Conservation (phyloP, 1,140 invertebrate genomes). For the Dysdera silvatica region DNA sequence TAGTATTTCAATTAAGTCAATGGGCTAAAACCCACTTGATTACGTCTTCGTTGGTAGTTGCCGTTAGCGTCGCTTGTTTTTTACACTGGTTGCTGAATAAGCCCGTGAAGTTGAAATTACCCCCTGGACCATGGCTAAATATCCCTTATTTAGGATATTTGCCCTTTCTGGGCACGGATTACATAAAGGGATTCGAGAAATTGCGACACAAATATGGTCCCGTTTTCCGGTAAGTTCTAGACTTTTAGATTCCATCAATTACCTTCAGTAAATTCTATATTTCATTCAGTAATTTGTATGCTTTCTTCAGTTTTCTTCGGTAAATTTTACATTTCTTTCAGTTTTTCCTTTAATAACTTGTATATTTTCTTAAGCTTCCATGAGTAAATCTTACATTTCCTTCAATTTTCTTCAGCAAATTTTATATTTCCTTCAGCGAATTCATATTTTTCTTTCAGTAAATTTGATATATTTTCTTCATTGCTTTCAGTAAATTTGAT, state of each 20-base stretch:
- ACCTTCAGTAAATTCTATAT: not conserved
- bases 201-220: constrained; percentile 21
- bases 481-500: too few relatives aligned
- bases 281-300: too few relatives aligned
- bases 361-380: not conserved
- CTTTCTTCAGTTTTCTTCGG: not conserved
- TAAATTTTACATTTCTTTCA: not conserved
- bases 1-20: too few relatives aligned
- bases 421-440: too few relatives aligned
- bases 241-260: not conserved
- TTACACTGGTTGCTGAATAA: constrained; percentile 9
- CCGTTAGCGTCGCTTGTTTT: constrained; percentile 9
- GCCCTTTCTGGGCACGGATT: constrained; percentile 19
- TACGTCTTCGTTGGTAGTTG: constrained; percentile 17
- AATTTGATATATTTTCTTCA: too few relatives aligned
- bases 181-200: constrained; percentile 10
- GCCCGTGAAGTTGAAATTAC: not conserved
- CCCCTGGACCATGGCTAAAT: constrained; percentile 20
- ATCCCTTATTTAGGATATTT: constrained; percentile 10
- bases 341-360: not conserved
- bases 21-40: constrained; percentile 23
- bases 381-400: not conserved
- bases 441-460: too few relatives aligned
- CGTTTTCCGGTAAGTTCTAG: constrained; percentile 5
- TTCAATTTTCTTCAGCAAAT: too few relatives aligned